Base-by-base conservation (phyloP, 2,113 vertebrate genomes). In the Rhineura floridana region DNA sequence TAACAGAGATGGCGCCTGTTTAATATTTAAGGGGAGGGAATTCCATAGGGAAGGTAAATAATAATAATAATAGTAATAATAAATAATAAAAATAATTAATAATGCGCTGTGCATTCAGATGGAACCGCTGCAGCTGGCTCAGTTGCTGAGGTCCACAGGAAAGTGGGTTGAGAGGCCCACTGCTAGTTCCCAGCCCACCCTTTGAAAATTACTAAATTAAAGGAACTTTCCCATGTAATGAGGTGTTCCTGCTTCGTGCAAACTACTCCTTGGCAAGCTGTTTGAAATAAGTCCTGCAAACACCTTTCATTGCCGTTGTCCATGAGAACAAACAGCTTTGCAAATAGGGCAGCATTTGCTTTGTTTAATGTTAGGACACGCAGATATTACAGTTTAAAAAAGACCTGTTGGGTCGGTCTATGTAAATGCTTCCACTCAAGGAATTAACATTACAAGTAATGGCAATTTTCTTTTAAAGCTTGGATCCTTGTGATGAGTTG, bases 371-470 rank as follows among this genome's bases (percentile, higher is more conserved):
- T 10, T 94, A 23, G 59, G 46, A 3, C 82, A 92, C 48, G 62
- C 90, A 94, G 91, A 80, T 93, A 28, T 67, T 92, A 84, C 91
- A 90, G 89, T 94, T 91, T 84, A 92, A 94, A 85, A 83, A 80
- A 93, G 93, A 93, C 89, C 88, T 92, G 84, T 83, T 76, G 42
- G 86, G 75, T 93, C 65, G 81, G 88, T 89, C 87, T 59, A 86
- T 81, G 79, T 84, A 87, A 83, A 83, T 48, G 80, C n/a, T 91
- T 69, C 90, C 84, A 89, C 73, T 69, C 46, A 86, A 84, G 73
- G 86, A 21, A 87, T 75, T 84, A 67, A 69, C 59, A 75, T 93
- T 91, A 46, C 19, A 86, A 72, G 80, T 36, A 84, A 52, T 91
- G 76, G 70, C 33, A 19, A 33, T 88, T 92, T 87, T 36, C 67